These are phyloP conservation scores for Meteorus sp. DNA, from an alignment of 1,140 invertebrate genomes.

Conservation along the genomic window DNA sequence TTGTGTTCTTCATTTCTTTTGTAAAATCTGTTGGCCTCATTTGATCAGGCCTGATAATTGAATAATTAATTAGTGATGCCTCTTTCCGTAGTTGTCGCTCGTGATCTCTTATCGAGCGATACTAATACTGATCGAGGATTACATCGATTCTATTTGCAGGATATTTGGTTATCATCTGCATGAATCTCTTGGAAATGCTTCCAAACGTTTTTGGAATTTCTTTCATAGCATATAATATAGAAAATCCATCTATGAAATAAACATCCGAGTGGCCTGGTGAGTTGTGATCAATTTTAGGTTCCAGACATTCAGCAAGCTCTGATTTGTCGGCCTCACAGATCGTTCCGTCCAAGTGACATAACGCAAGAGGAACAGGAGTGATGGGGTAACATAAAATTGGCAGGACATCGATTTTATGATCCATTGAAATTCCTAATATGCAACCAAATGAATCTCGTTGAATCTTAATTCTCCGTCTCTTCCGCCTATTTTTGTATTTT, in stretches of 20 bases:
- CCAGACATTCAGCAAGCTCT: slow-evolving; percentile 33
- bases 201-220: slow-evolving; percentile 33
- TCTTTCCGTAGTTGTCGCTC: slow-evolving; percentile 26
- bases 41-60: slow-evolving; percentile 31
- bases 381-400: slow-evolving; percentile 30
- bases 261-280: slow-evolving; percentile 23
- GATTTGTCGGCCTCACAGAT: slow-evolving; percentile 44
- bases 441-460: slow-evolving; percentile 36
- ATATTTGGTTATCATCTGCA: slow-evolving; percentile 16
- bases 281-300: slow-evolving; percentile 3
- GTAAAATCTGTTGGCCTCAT: slow-evolving; percentile 35
- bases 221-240: slow-evolving; percentile 29
- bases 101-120: slow-evolving; percentile 34
- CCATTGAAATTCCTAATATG: slow-evolving; percentile 16
- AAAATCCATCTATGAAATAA: slow-evolving; percentile 33
- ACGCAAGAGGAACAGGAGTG: slow-evolving; percentile 35
- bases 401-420: slow-evolving; percentile 5
- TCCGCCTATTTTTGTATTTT: slow-evolving; percentile 21
- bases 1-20: slow-evolving; percentile 37
- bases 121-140: slow-evolving; percentile 35
- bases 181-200: slow-evolving; percentile 35
- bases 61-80: slow-evolving; percentile 1
- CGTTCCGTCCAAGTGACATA: slow-evolving; percentile 44
- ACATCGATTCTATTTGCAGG: slow-evolving; percentile 25
- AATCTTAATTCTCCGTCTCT: slow-evolving; percentile 28